Base-by-base conservation (phyloP, 2,797 vertebrate species). In the Semotilus atromaculatus region DNA sequence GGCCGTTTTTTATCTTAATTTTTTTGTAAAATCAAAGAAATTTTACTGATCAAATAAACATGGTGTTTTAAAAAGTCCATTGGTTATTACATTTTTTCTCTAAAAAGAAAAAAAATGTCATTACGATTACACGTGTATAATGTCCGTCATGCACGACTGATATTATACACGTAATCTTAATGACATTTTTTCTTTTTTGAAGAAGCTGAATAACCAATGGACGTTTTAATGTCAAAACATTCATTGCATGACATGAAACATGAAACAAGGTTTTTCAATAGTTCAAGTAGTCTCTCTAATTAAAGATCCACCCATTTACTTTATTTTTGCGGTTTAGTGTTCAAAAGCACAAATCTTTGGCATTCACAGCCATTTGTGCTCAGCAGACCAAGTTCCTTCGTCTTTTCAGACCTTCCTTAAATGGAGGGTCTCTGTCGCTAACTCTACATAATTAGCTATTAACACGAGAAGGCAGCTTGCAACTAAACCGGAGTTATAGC, bases 361-460 rank as follows among this genome's bases (percentile, higher is more conserved):
- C 7, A 72, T 82, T 62, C 34, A 16, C 21, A 40, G 72, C 34
- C 45, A 21, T 64, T 26, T 75, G 43, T 36, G 38, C 55, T 62
- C 36, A 21, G 51, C 71, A 40, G 68, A 55, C 51, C 48, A 58
- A 83, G 60, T 73, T 64, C 4, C 29, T 48, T 55, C 21, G 21
- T 72, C 26, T 48, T 77, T 79, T 80, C 84, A 74, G 80, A 76
- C 75, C 84, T 70, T 70, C 71, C 21, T 85, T 79, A 86, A 83
- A 86, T 14, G 38, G 48, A 38, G 72, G 71, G 81, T 79, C 45
- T 77, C 77, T 86, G 79, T 82, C 62, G 60, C 67, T 34, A 84
- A 38, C 64, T 81, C 86, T 79, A 77, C 67, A 79, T 89, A 90
- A 88, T 89, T 85, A 87, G 85, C 86, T 80, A 89, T 87, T 86